A percentile compares a stretch with the other conserved stretches of the same genome.
These are phyloP conservation scores for Sander vitreus DNA, from an alignment of 2,113 vertebrate species.

Conservation along the genomic window DNA sequence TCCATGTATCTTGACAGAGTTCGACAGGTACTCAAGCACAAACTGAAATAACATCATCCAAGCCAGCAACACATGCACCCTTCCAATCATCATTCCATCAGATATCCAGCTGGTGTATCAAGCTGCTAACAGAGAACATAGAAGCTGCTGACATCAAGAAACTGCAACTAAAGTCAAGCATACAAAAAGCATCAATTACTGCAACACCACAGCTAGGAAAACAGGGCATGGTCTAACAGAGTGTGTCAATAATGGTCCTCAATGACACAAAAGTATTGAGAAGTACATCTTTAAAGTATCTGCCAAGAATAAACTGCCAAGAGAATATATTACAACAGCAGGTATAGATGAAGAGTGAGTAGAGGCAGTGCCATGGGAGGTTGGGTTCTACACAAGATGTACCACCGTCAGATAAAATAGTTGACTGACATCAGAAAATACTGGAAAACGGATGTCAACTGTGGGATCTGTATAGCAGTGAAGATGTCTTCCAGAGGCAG, in stretches of 20 bases:
- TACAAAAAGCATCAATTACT: neutral
- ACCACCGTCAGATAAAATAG: neutral
- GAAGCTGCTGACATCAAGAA: constrained; percentile 24
- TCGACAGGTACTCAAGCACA: constrained; percentile 20
- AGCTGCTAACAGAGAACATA: constrained; percentile 20
- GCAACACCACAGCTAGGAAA: neutral
- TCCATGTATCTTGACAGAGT: constrained; percentile 17
- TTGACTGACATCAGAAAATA: neutral
- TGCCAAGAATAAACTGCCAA: neutral
- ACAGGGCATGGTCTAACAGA: constrained; percentile 1
- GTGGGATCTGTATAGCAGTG: neutral
- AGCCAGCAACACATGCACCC: constrained; percentile 20
- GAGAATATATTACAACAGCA: constrained; percentile 1
- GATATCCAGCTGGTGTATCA: constrained; percentile 35
- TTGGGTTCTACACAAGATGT: neutral
- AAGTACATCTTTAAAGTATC: neutral
- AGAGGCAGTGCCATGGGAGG: neutral
- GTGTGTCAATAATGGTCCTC: neutral
- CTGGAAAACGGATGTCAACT: neutral
- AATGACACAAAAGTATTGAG: neutral
- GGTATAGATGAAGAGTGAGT: neutral
- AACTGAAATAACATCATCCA: constrained; percentile 16
- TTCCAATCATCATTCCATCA: constrained; percentile 19
- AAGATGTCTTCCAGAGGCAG: constrained; percentile 3
- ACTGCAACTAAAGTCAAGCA: constrained; percentile 14